phyloP scores from a whole-genome alignment of 2,113 vertebrate genomes.

The Catharus minimus region DNA sequence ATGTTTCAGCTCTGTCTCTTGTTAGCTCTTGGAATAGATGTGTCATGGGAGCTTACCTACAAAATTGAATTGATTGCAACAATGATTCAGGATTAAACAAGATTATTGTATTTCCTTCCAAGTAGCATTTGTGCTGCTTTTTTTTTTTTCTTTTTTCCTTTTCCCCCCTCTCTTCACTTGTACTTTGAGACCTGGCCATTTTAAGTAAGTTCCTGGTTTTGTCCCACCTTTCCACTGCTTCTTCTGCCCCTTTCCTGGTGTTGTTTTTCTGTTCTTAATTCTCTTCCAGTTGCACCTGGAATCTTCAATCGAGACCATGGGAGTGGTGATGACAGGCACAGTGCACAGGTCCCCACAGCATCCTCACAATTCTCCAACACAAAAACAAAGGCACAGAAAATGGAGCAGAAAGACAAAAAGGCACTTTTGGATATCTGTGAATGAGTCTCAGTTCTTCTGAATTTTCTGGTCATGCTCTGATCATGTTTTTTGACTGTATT shows the following conservation, averaged over 20 bases:
- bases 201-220: background rate
- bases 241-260: background rate
- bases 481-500: background rate
- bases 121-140: background rate
- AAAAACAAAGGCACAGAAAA: background rate
- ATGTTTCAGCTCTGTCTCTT: conserved; percentile 19
- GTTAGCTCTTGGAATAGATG: conserved; percentile 1
- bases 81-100: conserved; percentile 40
- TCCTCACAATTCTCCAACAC: background rate
- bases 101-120: conserved; percentile 1
- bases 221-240: background rate
- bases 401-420: background rate
- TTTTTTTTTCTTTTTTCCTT: background rate
- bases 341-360: background rate
- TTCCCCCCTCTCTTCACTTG: background rate
- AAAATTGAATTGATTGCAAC: conserved; percentile 52
- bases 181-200: background rate
- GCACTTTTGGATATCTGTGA: background rate
- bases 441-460: background rate
- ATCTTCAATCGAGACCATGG: background rate
- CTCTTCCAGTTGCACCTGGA: background rate
- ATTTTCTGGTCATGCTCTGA: background rate
- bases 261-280: background rate
- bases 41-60: conserved; percentile 33
- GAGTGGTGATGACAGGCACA: background rate